phyloP scores from a whole-genome alignment of 1,140 invertebrate species.

The Parapsyche elsis region DNA sequence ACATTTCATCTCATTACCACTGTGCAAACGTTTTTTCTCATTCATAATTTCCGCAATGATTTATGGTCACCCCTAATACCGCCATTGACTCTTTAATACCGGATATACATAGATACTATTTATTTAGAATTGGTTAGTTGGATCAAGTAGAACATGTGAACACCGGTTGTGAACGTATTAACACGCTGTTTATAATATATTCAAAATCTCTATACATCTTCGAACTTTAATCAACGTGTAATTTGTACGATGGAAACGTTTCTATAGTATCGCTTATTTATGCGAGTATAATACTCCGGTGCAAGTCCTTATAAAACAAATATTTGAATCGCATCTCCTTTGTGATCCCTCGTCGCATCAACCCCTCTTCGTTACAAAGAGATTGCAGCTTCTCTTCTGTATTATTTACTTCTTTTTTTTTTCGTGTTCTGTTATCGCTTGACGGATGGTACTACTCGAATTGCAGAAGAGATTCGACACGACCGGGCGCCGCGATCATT shows the following conservation, averaged over 20 bases:
- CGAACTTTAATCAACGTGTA: neutral
- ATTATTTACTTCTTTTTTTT: constrained; percentile 14
- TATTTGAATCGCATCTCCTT: neutral
- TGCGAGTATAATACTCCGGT: neutral
- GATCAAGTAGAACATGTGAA: too few species aligned
- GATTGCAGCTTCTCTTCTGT: constrained; percentile 14
- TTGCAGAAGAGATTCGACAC: constrained; percentile 50
- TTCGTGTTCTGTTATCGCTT: constrained; percentile 13
- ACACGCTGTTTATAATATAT: neutral
- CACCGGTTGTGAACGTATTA: too few species aligned
- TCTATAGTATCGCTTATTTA: neutral
- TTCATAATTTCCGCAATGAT: constrained; percentile 30
- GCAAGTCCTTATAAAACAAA: constrained; percentile 11
- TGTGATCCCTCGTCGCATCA: neutral
- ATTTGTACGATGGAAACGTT: neutral
- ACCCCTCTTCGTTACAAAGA: constrained; percentile 13
- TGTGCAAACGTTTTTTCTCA: constrained; percentile 22
- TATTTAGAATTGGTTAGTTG: too few species aligned
- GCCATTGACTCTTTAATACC: too few species aligned
- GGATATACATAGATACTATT: too few species aligned
- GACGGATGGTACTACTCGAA: constrained; percentile 34
- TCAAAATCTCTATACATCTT: neutral
- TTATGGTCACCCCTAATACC: neutral
- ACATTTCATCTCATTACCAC: constrained; percentile 54
- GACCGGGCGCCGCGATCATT: constrained; percentile 47